phyloP scores from a whole-genome alignment of 2,113 vertebrate genomes.

The Gymnocephalus cernua region DNA sequence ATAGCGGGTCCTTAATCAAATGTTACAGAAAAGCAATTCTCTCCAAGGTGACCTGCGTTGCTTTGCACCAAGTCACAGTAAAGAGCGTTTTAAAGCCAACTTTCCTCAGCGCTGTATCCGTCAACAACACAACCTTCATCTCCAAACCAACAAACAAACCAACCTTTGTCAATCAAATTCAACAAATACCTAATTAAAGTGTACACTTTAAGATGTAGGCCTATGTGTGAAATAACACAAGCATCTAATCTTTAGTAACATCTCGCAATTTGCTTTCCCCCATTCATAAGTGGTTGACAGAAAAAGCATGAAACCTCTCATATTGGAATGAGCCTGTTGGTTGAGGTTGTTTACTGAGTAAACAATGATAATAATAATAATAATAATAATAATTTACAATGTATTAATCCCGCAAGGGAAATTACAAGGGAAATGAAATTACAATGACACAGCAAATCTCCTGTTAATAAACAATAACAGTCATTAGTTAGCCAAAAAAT shows the following conservation, averaged over 20 bases:
- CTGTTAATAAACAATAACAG: constrained; percentile 72
- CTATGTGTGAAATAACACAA: neutral
- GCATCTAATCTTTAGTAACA: neutral
- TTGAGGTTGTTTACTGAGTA: constrained; percentile 65
- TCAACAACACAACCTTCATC: constrained; percentile 40
- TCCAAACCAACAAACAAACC: constrained; percentile 38
- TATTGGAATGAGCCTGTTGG: constrained; percentile 38
- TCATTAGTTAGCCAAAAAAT: constrained; percentile 75
- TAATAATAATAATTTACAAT: too few species aligned
- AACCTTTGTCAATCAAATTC: constrained; percentile 1
- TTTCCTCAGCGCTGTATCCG: constrained; percentile 33
- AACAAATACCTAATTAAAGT: constrained; percentile 14
- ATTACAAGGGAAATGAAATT: too few species aligned
- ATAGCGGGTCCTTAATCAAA: constrained; percentile 80
- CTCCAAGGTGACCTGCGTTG: constrained; percentile 78
- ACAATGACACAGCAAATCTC: constrained; percentile 52
- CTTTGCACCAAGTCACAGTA: constrained; percentile 70
- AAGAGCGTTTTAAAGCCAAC: constrained; percentile 72
- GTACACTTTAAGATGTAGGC: neutral
- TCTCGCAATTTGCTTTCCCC: neutral
- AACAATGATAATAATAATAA: too few species aligned
- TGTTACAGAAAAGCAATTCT: constrained; percentile 81
- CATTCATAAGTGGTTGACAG: constrained; percentile 33
- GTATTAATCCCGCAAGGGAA: too few species aligned
- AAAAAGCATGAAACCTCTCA: constrained; percentile 30